Evolutionary conservation across 1,140 invertebrate genomes (phyloP).

Genomic region (Drosophila azteca): DNA sequence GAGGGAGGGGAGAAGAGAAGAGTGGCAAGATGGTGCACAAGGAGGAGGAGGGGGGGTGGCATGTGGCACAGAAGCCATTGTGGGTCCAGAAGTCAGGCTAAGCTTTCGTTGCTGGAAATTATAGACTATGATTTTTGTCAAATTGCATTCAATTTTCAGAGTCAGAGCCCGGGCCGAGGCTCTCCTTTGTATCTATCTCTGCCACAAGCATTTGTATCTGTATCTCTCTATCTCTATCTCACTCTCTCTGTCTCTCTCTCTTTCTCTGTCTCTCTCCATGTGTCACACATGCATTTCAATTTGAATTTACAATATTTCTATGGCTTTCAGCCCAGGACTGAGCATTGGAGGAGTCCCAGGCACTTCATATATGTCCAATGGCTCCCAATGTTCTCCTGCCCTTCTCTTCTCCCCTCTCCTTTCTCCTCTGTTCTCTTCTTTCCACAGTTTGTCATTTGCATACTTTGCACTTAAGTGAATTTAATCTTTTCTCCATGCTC

Average conservation of each 20-base stretch:
- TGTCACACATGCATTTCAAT: slow-evolving; percentile 65
- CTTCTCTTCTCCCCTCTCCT: neutral
- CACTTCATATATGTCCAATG: slow-evolving; percentile 35
- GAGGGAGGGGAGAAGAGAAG: no score
- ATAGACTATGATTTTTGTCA: slow-evolving; percentile 65
- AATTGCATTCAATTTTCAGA: slow-evolving; percentile 58
- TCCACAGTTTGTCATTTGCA: slow-evolving; percentile 63
- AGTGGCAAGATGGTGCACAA: no score
- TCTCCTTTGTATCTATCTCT: slow-evolving; percentile 29
- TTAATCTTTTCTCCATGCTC: slow-evolving; percentile 56
- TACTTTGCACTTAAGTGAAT: slow-evolving; percentile 72
- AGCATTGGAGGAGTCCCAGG: slow-evolving; percentile 12
- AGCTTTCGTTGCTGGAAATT: slow-evolving; percentile 43
- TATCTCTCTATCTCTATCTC: slow-evolving; percentile 20
- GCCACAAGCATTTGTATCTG: slow-evolving; percentile 44
- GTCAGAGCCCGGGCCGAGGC: slow-evolving; percentile 12
- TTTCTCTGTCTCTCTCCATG: slow-evolving; percentile 34
- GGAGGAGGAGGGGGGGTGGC: no score
- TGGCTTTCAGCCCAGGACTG: slow-evolving; percentile 26
- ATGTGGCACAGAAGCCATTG: slow-evolving; percentile 13
- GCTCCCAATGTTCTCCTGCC: neutral
- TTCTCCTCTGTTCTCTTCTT: neutral
- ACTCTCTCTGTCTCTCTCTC: neutral
- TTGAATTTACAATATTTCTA: slow-evolving; percentile 71
- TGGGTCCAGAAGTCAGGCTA: slow-evolving; percentile 33